Base-by-base conservation (phyloP, 2,888 invertebrate genomes). In the Periphyllus acericola region DNA sequence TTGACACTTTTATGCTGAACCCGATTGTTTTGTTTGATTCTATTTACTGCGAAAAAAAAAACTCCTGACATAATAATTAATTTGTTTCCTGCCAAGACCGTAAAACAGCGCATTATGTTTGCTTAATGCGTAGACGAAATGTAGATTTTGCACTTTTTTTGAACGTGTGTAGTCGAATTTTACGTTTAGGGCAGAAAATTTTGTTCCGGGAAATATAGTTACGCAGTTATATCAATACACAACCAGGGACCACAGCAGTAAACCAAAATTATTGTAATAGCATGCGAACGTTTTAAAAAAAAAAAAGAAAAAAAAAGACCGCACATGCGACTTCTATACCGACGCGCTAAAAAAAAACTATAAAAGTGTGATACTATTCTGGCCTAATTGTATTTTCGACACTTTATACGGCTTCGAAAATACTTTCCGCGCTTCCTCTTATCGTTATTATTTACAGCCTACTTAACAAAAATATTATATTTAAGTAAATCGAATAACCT, bases 121-220 rank as follows among this genome's bases (percentile, higher is more conserved):
- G 52, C 78, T 66, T 34, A 52, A 32, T 29, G 9, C 8, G 25
- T 52, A 1, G 2, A 68, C 1, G 52, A 85, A 78, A 32, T 55
- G 78, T 85, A 71, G 25, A 78, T 71, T 85, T 85, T 34, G 85
- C 85, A 78, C 3, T 66, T 66, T 76, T 66, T 85, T n/a, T 66
- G 36, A 40, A 81, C 9, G 17, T 46, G 32, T 68, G 66, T 76
- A 66, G 79, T 72, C 71, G 21, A 79, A 79, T 79, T 86, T 79
- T 86, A 78, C 79, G n/a, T 79, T 55, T 36, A 79, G 36, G 36
- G 52, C 71, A 79, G 66, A 86, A 52, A 79, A 79, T 79, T 60
- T 75, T 29, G 75, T 83, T 86, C 86, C 55, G 36, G 71, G 80
- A 86, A 86, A 52, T 85, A 34, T 79, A 14, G 52, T 52, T 55